phyloP scores from a whole-genome alignment of 2,797 vertebrate species.

The Pteropus rufus region DNA sequence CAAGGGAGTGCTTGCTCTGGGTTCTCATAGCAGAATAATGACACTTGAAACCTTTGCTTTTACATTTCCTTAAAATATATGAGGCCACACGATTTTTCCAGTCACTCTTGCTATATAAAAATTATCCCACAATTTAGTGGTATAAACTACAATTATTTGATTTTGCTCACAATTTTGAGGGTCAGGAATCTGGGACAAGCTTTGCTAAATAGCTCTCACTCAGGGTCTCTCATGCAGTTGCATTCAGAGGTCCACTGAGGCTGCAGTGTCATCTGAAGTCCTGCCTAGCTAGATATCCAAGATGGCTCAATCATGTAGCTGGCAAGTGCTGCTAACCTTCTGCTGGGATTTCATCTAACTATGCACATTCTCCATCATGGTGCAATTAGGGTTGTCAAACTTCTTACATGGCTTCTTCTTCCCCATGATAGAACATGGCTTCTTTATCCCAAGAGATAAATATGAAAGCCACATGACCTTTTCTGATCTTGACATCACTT shows the following conservation, averaged over 20 bases:
- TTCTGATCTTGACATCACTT: not conserved
- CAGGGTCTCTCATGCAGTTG: not conserved
- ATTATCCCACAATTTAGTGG: not conserved
- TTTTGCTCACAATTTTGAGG: not conserved
- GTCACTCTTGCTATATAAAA: not conserved
- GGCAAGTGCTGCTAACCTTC: not conserved
- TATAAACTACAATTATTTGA: not conserved
- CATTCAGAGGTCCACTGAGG: not conserved
- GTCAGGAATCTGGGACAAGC: not conserved
- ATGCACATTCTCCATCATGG: not conserved
- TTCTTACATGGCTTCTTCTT: not conserved
- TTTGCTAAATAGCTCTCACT: not conserved
- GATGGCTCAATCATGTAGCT: not conserved
- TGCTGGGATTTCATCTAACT: not conserved
- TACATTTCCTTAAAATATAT: slow-evolving; percentile 52
- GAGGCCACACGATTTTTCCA: slow-evolving; percentile 50
- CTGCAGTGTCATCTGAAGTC: not conserved
- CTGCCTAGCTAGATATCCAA: not conserved
- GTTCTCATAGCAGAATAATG: slow-evolving; percentile 53
- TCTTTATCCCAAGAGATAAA: not conserved
- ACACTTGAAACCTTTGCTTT: slow-evolving; percentile 65
- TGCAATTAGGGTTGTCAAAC: not conserved
- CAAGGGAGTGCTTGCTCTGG: slow-evolving; percentile 65
- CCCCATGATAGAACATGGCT: not conserved
- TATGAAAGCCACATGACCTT: not conserved